Percentiles rank a stretch among this genome's conserved stretches.
phyloP scores from a whole-genome alignment of 2,888 invertebrate genomes.

The Rhyacophila evoluta region DNA sequence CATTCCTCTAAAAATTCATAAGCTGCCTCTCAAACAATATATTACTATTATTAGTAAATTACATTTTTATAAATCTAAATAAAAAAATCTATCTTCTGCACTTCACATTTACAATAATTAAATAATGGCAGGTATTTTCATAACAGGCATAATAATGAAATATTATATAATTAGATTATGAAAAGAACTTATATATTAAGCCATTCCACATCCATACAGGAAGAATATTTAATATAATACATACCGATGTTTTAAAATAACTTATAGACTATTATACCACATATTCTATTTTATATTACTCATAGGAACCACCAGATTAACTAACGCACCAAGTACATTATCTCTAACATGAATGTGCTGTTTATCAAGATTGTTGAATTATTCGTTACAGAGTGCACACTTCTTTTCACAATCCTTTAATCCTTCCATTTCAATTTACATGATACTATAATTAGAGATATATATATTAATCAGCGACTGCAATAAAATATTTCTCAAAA shows the following conservation, averaged over 20 bases:
- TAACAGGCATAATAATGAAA: background rate
- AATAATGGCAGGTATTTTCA: background rate
- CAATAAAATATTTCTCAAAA: too few species aligned
- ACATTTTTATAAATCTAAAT: background rate
- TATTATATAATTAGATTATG: background rate
- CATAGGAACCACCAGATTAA: conserved; percentile 32
- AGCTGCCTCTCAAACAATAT: background rate
- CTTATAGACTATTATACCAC: background rate
- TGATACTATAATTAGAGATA: too few species aligned
- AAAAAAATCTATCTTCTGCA: background rate
- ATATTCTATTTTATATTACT: conserved; percentile 4
- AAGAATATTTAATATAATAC: too few species aligned
- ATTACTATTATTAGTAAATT: background rate
- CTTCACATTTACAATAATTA: background rate
- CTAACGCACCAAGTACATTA: conserved; percentile 32
- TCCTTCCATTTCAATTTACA: too few species aligned
- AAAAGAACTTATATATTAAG: background rate
- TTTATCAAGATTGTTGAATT: background rate
- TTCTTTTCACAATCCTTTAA: background rate
- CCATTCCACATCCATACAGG: background rate
- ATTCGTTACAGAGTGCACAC: background rate
- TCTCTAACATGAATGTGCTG: conserved; percentile 17
- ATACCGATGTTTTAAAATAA: conserved; percentile 11
- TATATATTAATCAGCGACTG: too few species aligned
- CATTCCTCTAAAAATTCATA: background rate